Evolutionary conservation across 2,888 invertebrate species (phyloP), one percentile per base, ranked within the genome.

Genomic region (Fragum sueziense): DNA sequence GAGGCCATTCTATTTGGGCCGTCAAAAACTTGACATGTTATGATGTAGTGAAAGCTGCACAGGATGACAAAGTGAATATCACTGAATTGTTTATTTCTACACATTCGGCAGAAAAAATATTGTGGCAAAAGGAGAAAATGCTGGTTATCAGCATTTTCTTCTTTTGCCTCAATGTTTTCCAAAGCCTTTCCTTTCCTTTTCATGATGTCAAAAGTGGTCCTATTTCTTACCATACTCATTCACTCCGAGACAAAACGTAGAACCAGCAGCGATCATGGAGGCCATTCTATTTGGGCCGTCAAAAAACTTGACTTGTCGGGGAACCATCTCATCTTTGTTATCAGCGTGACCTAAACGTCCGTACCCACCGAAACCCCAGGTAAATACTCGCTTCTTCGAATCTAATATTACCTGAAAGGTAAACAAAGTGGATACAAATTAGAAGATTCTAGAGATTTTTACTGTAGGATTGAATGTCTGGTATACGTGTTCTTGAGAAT

Each of bases 351-450:
- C 98, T 20, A 98, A 94, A 1, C 98, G 95, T 0, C 98, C 98
- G 91, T 98, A 97, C 0, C 98, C 98, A 17, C 98, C 98, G 93
- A 98, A 98, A 27, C 98, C 98, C 98, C 98, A 98, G 71, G 97
- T 97, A 93, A 95, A 98, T 0, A 97, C 96, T 17, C 98, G 95
- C 93, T 97, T 97, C 92, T 96, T 96, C 0, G 96, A 96, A 91
- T 98, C 98, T 84, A 97, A 95, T 0, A 97, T 97, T 67, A 97
- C 95, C 96, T 96, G 82, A 20, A 88, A 88, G 41, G 68, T 51
- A 9, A 25, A 57, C 41, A 41, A 41, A 17, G 41, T 9, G 17
- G 41, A 17, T 11, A 41, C 41, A 41, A 9, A 41, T 41, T 41
- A 41, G n/a, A n/a, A n/a, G n/a, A n/a, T n/a, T n/a, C n/a, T n/a